Percentiles rank a stretch among this genome's conserved stretches.
These are phyloP conservation scores for Drosophila jambulina DNA, from an alignment of 1,140 invertebrate genomes.

Conservation along the genomic window DNA sequence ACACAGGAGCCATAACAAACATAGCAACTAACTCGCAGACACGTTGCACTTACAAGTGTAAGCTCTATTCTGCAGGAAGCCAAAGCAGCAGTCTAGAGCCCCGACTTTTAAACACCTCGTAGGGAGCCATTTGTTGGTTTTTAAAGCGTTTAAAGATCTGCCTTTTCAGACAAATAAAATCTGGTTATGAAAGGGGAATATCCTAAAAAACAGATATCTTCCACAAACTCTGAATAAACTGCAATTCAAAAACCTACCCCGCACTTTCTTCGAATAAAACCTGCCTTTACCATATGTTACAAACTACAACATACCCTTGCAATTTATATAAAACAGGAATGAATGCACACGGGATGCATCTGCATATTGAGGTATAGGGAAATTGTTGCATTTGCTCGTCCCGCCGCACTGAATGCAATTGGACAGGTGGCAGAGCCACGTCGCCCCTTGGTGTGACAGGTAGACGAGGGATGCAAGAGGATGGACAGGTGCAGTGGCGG, in stretches of 20 bases:
- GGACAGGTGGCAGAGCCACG: constrained; percentile 58
- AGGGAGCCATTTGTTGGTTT: too few species aligned
- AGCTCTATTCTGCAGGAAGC: constrained; percentile 7
- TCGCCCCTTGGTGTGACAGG: constrained; percentile 50
- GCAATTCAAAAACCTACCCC: not conserved
- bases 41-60: constrained; percentile 56
- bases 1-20: constrained; percentile 6
- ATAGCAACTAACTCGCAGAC: constrained; percentile 46
- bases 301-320: constrained; percentile 2
- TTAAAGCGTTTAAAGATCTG: not conserved
- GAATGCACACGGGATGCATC: constrained; percentile 31
- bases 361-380: constrained; percentile 34
- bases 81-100: too few species aligned
- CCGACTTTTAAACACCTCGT: constrained; percentile 3
- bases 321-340: not conserved
- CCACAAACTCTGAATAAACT: not conserved
- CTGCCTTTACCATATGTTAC: not conserved
- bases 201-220: not conserved
- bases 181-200: not conserved
- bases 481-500: constrained; percentile 62
- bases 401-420: constrained; percentile 66
- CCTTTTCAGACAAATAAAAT: not conserved
- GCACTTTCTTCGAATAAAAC: not conserved
- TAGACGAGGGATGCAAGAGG: constrained; percentile 33
- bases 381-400: constrained; percentile 68